Conservation (phyloP, 2,888 invertebrate species). For the Brachyopa scutellaris region DNA sequence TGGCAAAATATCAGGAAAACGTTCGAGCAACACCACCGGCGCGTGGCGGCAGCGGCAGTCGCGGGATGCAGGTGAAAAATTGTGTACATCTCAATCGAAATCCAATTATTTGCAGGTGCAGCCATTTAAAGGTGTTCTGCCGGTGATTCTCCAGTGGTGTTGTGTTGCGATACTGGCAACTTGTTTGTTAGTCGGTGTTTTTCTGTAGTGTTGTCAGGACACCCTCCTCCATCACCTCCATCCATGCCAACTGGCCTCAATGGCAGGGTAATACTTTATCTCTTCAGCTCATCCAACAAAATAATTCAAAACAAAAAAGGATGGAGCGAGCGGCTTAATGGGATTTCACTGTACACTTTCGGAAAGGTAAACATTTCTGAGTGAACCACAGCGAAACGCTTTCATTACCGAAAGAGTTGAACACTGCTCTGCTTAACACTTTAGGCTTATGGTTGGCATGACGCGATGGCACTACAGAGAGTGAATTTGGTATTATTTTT, state of each 20-base stretch:
- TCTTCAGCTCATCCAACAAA: conserved; percentile 35
- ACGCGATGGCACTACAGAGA: neutral
- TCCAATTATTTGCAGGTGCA: conserved; percentile 67
- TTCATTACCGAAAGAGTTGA: neutral
- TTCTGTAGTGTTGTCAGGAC: neutral
- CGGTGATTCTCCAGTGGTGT: neutral
- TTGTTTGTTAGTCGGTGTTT: conserved; percentile 15
- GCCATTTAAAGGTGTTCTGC: conserved; percentile 57
- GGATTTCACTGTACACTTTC: conserved; percentile 57
- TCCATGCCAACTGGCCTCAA: conserved; percentile 44
- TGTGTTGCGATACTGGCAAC: conserved; percentile 1
- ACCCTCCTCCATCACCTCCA: neutral
- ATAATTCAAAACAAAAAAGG: neutral
- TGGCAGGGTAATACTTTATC: conserved; percentile 47
- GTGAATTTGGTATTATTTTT: conserved; percentile 37
- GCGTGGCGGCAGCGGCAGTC: neutral
- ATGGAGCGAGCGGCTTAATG: conserved; percentile 36
- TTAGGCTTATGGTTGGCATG: neutral
- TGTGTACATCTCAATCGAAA: conserved; percentile 68
- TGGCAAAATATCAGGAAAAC: conserved; percentile 1
- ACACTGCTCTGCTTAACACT: conserved; percentile 1
- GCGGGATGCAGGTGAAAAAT: conserved; percentile 44
- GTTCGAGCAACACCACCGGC: neutral
- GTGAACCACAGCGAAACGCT: conserved; percentile 1
- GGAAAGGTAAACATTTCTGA: conserved; percentile 31